Percentiles rank a stretch among this genome's conserved stretches.
These are phyloP conservation scores for Torymus aiolomorphi DNA, from an alignment of 2,888 invertebrate species.

Conservation along the genomic window DNA sequence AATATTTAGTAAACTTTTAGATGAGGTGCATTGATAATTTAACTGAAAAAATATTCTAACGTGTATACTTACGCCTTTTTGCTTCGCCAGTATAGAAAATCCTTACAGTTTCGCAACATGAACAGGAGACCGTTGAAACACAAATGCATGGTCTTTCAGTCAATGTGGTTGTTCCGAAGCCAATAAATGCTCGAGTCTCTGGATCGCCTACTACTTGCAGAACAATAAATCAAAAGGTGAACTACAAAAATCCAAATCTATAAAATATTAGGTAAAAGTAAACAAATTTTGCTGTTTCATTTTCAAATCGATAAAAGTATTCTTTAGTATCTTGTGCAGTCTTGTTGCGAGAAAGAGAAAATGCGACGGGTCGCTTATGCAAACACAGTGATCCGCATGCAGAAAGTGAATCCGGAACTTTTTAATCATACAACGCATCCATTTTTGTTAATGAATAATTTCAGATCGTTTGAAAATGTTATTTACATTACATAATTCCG, in stretches of 20 bases:
- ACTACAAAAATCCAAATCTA: neutral
- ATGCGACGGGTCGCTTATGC: too few species aligned
- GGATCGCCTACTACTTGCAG: neutral
- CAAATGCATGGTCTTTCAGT: conserved; percentile 65
- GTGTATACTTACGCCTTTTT: conserved; percentile 63
- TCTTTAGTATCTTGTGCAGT: too few species aligned
- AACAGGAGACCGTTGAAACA: conserved; percentile 60
- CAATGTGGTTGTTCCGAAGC: conserved; percentile 21
- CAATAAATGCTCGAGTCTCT: conserved; percentile 38
- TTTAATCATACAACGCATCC: too few species aligned
- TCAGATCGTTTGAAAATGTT: too few species aligned
- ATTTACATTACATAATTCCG: too few species aligned
- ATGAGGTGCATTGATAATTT: neutral
- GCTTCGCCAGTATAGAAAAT: conserved; percentile 62
- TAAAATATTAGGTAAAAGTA: too few species aligned
- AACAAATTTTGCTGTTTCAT: too few species aligned
- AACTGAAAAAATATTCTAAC: neutral
- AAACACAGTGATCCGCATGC: too few species aligned
- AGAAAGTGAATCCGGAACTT: too few species aligned
- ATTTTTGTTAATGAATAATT: too few species aligned
- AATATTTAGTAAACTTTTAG: conserved; percentile 2
- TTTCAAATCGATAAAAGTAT: too few species aligned
- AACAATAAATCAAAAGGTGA: neutral
- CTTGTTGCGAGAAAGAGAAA: too few species aligned
- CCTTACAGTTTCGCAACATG: conserved; percentile 68